Base-by-base conservation (phyloP, 2,113 vertebrate species). In the Uria lomvia region DNA sequence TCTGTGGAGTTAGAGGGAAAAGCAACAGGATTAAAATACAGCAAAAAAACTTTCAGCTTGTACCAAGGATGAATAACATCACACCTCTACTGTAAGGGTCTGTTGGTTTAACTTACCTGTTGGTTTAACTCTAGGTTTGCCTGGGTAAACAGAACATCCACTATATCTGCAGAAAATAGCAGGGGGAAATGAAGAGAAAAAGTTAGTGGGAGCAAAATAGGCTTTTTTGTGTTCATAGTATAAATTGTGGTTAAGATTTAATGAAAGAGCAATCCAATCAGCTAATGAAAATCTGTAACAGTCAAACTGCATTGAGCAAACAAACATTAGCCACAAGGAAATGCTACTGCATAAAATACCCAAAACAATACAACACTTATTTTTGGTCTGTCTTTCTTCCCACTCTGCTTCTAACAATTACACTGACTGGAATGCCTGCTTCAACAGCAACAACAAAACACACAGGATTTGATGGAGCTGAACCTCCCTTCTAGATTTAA, bases 51-150 rank as follows among this genome's bases (percentile, higher is more conserved):
- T 71, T 86, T 38, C 34, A 73, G 73, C 56, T 85, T 91, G 60
- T 88, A 92, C 36, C 50, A 92, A 56, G 49, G 63, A 34, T 83
- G 47, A 96, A 38, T 34, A 93, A 88, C 15, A 93, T 72, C 59
- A 92, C 50, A 60, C 36, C 23, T 79, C 29, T 73, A 59, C 26
- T 71, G 8, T 21, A 73, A 76, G 24, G 6, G 6, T 73, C 42
- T 81, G 6, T 3, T 74, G 63, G 36, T 49, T 88, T 65, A 81
- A 92, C 96, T 68, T 86, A 99, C 99, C 99, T 99, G 99, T 92
- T 99, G 99, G 97, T 99, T 99, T 97, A 99, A 97, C 97, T 99
- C 99, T 95, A 99, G 96, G 32, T 98, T 99, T 77, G 98, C 92
- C 76, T 99, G 99, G 81, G 98, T 97, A 95, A 99, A 98, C 63